phyloP scores from a whole-genome alignment of 2,113 vertebrate species.

The Thinocorus orbignyianus region DNA sequence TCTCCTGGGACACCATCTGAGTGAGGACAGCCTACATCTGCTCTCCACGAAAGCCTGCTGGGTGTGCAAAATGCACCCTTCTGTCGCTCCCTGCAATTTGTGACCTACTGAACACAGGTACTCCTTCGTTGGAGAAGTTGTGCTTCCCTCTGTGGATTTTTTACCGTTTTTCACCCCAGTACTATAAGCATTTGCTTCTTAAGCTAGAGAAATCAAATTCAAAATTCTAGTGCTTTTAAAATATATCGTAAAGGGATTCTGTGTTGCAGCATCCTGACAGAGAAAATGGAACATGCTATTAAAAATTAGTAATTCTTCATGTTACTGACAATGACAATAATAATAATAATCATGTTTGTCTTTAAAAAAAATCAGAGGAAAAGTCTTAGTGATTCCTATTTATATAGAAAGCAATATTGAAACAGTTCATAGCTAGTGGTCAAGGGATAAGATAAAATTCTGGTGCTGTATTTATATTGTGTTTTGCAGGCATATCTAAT shows the following conservation, averaged over 20 bases:
- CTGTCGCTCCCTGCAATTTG: neutral
- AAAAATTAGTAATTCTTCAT: slow-evolving; percentile 11
- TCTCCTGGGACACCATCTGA: neutral
- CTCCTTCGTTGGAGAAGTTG: neutral
- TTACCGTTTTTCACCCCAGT: neutral
- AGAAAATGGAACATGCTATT: slow-evolving; percentile 23
- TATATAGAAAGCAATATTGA: slow-evolving; percentile 44
- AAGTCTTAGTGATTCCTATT: slow-evolving; percentile 25
- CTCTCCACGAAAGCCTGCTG: neutral
- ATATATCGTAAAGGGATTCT: neutral
- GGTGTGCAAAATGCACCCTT: neutral
- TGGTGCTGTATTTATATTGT: slow-evolving; percentile 66
- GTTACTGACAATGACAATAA: neutral
- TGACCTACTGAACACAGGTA: neutral
- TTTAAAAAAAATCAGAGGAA: neutral
- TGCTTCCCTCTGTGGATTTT: neutral
- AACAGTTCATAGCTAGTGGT: slow-evolving; percentile 55
- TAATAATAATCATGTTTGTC: neutral
- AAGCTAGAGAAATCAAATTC: neutral
- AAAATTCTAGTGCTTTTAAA: slow-evolving; percentile 43
- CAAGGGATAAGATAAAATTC: slow-evolving; percentile 66
- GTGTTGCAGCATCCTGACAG: neutral
- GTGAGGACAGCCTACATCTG: neutral
- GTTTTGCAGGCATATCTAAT: slow-evolving; percentile 69
- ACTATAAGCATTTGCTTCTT: neutral